Evolutionary conservation across 2,797 vertebrate species (phyloP), one percentile per base, ranked within the genome.

Genomic region (Adelosebastes latens): DNA sequence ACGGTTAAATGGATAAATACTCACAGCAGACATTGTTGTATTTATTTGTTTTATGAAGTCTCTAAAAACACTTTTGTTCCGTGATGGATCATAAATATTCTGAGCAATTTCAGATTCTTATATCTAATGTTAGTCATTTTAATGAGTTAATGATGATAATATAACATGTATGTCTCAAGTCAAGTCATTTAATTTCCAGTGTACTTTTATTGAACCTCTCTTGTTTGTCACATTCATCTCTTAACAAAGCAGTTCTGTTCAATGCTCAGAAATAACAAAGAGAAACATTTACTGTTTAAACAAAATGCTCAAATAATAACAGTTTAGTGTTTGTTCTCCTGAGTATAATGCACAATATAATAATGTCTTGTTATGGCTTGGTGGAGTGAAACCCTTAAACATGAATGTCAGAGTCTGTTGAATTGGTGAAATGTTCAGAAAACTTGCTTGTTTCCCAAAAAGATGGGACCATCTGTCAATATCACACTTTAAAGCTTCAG

Each of bases 261-360:
- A 27, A 8, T 34, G 27, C 55, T 77, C 25, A 58, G 36, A 81
- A 83, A 81, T 24, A 55, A 75, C 24, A 79, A 16, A 52, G 6
- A 66, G 29, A 77, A 75, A 13, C 31, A 18, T 32, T 36, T 24
- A 52, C n/a, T 39, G 1, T 12, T 12, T 32, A 24, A 61, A 61
- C 56, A 75, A 65, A 77, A 68, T 32, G 18, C 20, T 67, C 22
- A 71, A 69, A 56, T 14, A 42, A 9, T 22, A 73, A 36, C 31
- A 25, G 31, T 22, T 72, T 60, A 46, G 16, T 61, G 20, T 53
- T 46, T 71, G 16, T 73, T 82, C 77, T 86, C 78, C 81, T 90
- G 82, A 89, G 87, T 87, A 88, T 74, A 92, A n/a, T 59, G 59
- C 32, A 69, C 29, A 73, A 39, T 53, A 69, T 71, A 20, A 75